These are phyloP conservation scores for Myoxocephalus aenaeus DNA, from an alignment of 2,797 vertebrate species.

Conservation along the genomic window DNA sequence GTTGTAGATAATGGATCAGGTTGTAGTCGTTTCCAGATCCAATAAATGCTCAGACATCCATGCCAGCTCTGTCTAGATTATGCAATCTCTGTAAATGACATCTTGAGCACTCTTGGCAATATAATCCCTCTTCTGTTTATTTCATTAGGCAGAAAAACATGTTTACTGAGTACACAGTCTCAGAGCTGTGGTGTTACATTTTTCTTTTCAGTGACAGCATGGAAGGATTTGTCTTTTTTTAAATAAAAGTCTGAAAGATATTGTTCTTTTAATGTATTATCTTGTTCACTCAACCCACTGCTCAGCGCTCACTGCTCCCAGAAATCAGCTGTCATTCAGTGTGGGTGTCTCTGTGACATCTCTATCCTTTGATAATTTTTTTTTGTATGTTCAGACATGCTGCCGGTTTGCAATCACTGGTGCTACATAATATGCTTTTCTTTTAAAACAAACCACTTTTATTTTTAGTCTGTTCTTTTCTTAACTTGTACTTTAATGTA, in stretches of 20 bases:
- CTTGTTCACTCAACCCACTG: slow-evolving; percentile 3
- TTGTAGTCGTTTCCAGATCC: slow-evolving; percentile 12
- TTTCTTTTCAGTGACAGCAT: not conserved
- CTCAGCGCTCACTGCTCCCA: not conserved
- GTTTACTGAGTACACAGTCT: not conserved
- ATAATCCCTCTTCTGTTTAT: slow-evolving; percentile 25
- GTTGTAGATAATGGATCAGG: slow-evolving; percentile 26
- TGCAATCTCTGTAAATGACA: slow-evolving; percentile 21
- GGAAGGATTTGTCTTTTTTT: not conserved
- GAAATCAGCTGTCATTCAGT: slow-evolving; percentile 22
- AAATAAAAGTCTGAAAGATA: slow-evolving; percentile 2
- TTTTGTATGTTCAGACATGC: not conserved
- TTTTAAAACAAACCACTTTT: slow-evolving; percentile 1
- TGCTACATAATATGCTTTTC: not conserved
- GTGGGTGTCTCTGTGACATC: slow-evolving; percentile 26
- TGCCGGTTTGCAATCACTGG: slow-evolving; percentile 6
- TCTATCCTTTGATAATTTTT: not conserved
- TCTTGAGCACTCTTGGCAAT: slow-evolving; percentile 8
- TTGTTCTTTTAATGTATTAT: not conserved
- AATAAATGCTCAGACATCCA: slow-evolving; percentile 4
- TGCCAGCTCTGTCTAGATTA: slow-evolving; percentile 2
- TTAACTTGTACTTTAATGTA: not conserved
- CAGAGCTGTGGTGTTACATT: not conserved
- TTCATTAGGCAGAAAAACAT: slow-evolving; percentile 34
- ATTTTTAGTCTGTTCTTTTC: not conserved